Conservation (phyloP, 2,888 invertebrate species). For the Dasysyrphus tricinctus region DNA sequence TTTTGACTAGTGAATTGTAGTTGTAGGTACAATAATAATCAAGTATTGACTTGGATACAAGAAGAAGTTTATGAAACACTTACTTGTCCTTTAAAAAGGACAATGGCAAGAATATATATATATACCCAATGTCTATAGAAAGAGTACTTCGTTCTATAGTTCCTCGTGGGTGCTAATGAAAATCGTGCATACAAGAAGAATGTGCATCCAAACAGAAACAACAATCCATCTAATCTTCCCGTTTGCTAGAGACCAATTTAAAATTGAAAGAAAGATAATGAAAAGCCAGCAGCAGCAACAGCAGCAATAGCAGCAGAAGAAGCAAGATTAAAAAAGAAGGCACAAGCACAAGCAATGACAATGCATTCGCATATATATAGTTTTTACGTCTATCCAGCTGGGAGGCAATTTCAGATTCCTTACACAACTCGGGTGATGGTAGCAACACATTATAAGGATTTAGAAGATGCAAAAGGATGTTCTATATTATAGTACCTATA, state of each 20-base stretch:
- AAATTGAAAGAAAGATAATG: conserved; percentile 75
- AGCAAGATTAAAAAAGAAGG: neutral
- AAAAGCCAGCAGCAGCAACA: conserved; percentile 66
- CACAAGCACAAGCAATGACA: conserved; percentile 42
- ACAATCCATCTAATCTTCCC: conserved; percentile 74
- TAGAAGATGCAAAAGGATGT: conserved; percentile 70
- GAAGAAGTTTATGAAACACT: neutral
- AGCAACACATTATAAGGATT: conserved; percentile 64
- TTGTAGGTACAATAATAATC: too few relatives aligned
- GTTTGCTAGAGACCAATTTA: conserved; percentile 73
- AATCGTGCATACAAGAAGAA: conserved; percentile 71
- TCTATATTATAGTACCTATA: neutral
- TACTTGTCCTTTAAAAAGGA: conserved; percentile 20
- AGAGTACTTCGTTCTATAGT: conserved; percentile 34
- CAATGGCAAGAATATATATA: conserved; percentile 21
- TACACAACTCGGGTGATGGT: conserved; percentile 37
- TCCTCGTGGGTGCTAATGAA: conserved; percentile 73
- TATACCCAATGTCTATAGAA: conserved; percentile 41
- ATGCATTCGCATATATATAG: conserved; percentile 51
- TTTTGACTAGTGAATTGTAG: too few relatives aligned
- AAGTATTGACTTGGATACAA: neutral
- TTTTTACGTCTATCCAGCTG: conserved; percentile 27
- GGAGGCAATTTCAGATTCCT: conserved; percentile 67
- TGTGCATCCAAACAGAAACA: conserved; percentile 75
- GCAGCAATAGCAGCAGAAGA: neutral